Conservation (phyloP, 2,113 vertebrate genomes). For the Nanorana parkeri region DNA sequence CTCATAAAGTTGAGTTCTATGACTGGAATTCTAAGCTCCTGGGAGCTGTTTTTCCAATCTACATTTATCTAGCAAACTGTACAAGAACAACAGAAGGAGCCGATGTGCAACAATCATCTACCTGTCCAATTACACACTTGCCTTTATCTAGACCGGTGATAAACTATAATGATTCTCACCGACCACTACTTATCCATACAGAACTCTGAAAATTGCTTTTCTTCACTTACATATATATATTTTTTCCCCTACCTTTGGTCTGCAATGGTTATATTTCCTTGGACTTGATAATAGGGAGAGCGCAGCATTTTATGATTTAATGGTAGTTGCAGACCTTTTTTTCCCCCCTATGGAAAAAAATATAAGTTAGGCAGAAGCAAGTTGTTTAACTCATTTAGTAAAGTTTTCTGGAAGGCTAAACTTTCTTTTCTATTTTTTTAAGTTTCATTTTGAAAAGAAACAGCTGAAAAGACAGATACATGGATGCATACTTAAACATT, state of each 20-base stretch:
- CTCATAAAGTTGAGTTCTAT: constrained; percentile 9
- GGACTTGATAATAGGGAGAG: background rate
- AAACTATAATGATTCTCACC: constrained; percentile 14
- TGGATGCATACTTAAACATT: no score
- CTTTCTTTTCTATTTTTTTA: no score
- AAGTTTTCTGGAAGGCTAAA: no score
- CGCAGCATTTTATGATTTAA: constrained; percentile 11
- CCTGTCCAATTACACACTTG: constrained; percentile 29
- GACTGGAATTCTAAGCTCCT: background rate
- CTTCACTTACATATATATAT: constrained; percentile 13
- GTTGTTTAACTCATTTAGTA: no score
- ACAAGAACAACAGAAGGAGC: background rate
- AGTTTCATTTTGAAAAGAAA: no score
- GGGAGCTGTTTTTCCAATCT: background rate
- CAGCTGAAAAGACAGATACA: no score
- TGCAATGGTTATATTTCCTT: background rate
- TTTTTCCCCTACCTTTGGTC: background rate
- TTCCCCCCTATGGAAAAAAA: background rate
- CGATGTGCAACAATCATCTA: constrained; percentile 7
- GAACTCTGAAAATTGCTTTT: constrained; percentile 15
- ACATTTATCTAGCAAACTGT: constrained; percentile 1
- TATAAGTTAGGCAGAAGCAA: no score
- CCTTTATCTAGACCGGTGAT: background rate
- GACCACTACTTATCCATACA: constrained; percentile 3
- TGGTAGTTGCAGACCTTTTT: background rate